Evolutionary conservation across 2,888 invertebrate species (phyloP).

Genomic region (Pristionchus maxplancki): DNA sequence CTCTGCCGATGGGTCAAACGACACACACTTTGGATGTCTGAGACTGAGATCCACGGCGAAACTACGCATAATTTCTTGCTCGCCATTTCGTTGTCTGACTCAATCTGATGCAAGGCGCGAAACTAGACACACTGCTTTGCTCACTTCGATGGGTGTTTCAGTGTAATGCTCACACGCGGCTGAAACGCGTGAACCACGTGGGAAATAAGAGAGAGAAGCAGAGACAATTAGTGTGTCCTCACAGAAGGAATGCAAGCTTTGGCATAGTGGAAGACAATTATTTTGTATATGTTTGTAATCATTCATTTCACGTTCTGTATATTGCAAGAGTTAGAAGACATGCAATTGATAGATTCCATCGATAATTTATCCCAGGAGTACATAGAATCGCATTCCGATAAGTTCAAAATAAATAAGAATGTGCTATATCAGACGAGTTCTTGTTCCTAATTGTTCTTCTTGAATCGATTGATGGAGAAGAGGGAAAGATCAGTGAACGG

Average conservation of each 20-base stretch:
- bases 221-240: not conserved
- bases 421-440: no score
- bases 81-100: not conserved
- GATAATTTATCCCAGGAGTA: not conserved
- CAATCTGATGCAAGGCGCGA: not conserved
- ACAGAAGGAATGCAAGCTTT: no score
- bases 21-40: not conserved
- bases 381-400: no score
- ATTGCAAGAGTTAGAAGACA: no score
- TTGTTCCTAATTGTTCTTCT: no score
- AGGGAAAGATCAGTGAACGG: constrained; percentile 18
- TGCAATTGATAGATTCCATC: no score
- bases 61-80: not conserved
- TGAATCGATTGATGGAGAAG: constrained; percentile 29
- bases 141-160: not conserved
- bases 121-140: not conserved
- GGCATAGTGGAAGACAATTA: no score
- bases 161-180: not conserved
- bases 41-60: not conserved
- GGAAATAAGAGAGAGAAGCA: not conserved
- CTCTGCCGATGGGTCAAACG: constrained; percentile 5
- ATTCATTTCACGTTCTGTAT: no score
- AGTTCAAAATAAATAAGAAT: no score
- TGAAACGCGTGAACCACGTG: not conserved
- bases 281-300: no score